Evolutionary conservation across 64 coral and sea anemone genomes (phyloP), one percentile per base, ranked within the genome.

Genomic region (Montipora sp.): DNA sequence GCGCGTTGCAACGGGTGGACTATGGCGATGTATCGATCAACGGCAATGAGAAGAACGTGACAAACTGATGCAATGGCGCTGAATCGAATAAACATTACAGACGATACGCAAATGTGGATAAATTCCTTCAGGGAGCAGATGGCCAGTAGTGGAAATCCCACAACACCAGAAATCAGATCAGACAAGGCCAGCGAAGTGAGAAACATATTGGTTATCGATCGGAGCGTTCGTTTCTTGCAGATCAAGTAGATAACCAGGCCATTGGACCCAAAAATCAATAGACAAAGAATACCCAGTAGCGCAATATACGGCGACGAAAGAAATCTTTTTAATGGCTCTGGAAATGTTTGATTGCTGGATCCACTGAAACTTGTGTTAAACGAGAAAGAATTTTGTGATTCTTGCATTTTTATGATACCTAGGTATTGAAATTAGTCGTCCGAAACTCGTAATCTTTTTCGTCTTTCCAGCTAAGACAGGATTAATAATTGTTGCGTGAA

Each of bases 11-110:
- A 19, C 0, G 81, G 59, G 20, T 92, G 73, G 71, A 92, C 59
- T 49, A 92, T 92, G 18, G 67, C 71, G 8, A 92, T 81, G 19
- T 92, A 92, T 5, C 81, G 80, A 70, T 92, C 90, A 10, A 57
- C 48, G 0, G 90, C 83, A 44, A 92, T 61, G 10, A 83, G 80
- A 16, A 92, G 51, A 49, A 92, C 58, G 49, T 92, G 81, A 12
- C 80, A 81, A 3, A 87, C 81, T 4, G 90, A 84, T 5, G 90
- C 85, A 53, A 92, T 92, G 15, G 90, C 81, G 0, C 80, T 92
- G 45, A 92, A 92, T 60, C 90, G 70, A 74, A 92, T 66, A 16
- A 92, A 77, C 0, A 92, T 76, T 14, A 71, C 70, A 44, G 90
- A 92, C 19, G 59, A 47, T 8, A 92, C 47, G 15, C 90, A 92